phyloP scores from a whole-genome alignment of 2,888 invertebrate species.

The Embidobia sp. region DNA sequence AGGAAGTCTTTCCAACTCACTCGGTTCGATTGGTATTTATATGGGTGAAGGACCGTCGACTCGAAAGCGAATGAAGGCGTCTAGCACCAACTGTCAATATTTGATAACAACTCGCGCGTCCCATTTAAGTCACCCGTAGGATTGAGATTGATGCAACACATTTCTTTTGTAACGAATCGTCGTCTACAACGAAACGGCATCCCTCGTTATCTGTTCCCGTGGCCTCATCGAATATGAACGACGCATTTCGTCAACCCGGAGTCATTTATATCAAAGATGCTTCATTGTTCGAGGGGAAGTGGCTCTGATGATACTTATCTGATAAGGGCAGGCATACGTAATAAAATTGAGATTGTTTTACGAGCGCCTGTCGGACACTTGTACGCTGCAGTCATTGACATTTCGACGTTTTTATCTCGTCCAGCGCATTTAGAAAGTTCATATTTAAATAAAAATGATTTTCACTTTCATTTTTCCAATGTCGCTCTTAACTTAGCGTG shows the following conservation, averaged over 20 bases:
- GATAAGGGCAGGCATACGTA: conserved; percentile 28
- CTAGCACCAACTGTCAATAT: conserved; percentile 25
- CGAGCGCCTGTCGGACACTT: conserved; percentile 31
- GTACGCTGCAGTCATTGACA: conserved; percentile 51
- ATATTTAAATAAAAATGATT: conserved; percentile 40
- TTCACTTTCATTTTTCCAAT: conserved; percentile 45
- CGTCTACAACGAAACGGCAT: not conserved
- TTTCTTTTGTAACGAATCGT: not conserved
- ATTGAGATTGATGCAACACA: not conserved
- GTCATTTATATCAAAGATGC: conserved; percentile 27
- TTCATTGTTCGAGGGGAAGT: conserved; percentile 37
- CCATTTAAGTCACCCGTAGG: conserved; percentile 2
- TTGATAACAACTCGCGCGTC: conserved; percentile 30
- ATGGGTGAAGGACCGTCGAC: conserved; percentile 38
- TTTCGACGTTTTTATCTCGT: conserved; percentile 23
- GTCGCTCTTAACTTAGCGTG: conserved; percentile 9
- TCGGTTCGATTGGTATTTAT: conserved; percentile 10
- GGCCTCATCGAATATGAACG: not conserved
- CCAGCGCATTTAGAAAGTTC: conserved; percentile 45
- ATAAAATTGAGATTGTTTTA: conserved; percentile 44
- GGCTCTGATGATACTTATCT: conserved; percentile 28
- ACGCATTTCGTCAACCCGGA: conserved; percentile 32
- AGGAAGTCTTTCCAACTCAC: conserved; percentile 19
- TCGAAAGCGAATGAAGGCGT: not conserved
- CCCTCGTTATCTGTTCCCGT: conserved; percentile 8